Conservation (phyloP, 2,113 vertebrate species). For the Sander lucioperca region DNA sequence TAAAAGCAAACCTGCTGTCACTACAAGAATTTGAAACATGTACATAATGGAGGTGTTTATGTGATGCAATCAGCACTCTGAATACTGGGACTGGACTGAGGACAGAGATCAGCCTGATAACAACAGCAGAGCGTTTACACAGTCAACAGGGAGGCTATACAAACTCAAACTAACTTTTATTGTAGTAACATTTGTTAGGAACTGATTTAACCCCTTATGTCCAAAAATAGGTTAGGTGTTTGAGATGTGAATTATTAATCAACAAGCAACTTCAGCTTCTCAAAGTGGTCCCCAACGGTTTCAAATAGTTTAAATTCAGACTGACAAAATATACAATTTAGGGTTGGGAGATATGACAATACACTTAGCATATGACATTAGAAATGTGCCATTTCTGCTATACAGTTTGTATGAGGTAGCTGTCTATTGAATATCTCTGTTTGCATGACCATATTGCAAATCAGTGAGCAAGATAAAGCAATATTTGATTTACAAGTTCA, state of each 20-base stretch:
- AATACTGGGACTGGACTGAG: background rate
- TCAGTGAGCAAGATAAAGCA: background rate
- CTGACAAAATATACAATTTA: no score
- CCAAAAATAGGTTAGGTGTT: background rate
- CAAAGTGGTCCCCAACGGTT: background rate
- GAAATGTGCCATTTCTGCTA: background rate
- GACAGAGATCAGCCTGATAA: slow-evolving; percentile 19
- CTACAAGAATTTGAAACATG: background rate
- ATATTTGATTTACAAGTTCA: background rate
- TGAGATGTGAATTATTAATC: background rate
- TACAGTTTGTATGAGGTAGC: background rate
- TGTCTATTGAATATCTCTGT: background rate
- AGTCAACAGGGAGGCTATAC: background rate
- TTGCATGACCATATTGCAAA: background rate
- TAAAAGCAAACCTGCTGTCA: background rate
- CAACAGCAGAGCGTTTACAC: background rate
- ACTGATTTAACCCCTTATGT: background rate
- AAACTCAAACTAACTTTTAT: background rate
- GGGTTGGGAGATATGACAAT: background rate
- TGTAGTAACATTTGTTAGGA: background rate
- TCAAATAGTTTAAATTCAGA: background rate
- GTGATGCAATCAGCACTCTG: slow-evolving; percentile 22
- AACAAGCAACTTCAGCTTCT: background rate
- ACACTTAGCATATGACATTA: background rate
- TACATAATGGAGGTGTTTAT: slow-evolving; percentile 12